Evolutionary conservation across 2,797 vertebrate species (phyloP).

Genomic region (Premnoplex brunnescens): DNA sequence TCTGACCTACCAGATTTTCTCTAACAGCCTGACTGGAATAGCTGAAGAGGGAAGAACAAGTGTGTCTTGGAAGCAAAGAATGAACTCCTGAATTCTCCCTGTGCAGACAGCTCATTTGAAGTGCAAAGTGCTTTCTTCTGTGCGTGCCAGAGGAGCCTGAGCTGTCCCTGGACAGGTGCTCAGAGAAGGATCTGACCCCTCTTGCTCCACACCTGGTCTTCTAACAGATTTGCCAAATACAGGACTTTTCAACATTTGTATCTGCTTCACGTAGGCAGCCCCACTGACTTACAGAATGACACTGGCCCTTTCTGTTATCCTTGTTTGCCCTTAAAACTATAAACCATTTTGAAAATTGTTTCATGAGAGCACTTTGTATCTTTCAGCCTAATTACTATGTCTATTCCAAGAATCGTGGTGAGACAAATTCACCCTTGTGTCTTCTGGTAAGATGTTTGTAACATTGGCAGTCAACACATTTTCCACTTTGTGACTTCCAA

Average conservation of each 20-base stretch:
- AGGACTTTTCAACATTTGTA: background rate
- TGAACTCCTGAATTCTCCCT: background rate
- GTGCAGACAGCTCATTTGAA: background rate
- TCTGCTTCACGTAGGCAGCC: background rate
- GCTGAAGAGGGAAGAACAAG: background rate
- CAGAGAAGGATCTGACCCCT: background rate
- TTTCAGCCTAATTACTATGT: background rate
- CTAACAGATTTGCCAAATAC: background rate
- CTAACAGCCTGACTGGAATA: background rate
- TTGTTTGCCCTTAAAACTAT: background rate
- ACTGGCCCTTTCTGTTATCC: background rate
- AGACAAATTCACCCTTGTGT: background rate
- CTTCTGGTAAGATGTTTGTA: background rate
- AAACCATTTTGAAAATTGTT: background rate
- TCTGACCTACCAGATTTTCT: background rate
- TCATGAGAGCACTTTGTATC: background rate
- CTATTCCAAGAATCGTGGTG: background rate
- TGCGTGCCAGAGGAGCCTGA: background rate
- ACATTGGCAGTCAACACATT: background rate
- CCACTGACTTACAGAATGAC: background rate
- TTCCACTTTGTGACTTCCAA: background rate
- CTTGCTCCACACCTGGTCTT: background rate
- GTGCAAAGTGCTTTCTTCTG: rapidly evolving
- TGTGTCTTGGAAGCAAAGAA: background rate
- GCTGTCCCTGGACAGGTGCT: background rate